These are phyloP conservation scores for Fregata magnificens DNA, from an alignment of 2,113 vertebrate species.

Conservation along the genomic window DNA sequence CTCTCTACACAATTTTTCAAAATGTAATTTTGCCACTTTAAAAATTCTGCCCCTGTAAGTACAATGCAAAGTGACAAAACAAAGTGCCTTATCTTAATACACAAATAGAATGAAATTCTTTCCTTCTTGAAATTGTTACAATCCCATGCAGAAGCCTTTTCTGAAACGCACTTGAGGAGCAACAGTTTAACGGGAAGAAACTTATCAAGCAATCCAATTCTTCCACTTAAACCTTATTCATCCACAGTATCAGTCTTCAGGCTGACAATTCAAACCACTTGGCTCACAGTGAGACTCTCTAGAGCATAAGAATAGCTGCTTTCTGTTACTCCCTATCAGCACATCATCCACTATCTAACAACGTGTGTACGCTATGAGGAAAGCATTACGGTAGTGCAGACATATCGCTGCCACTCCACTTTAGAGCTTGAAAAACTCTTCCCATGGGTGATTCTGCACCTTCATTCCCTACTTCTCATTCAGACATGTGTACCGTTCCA, in stretches of 20 bases:
- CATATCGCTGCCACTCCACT: background rate
- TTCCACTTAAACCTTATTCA: background rate
- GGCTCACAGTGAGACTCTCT: background rate
- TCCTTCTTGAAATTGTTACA: background rate
- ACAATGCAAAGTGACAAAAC: background rate
- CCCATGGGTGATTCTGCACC: background rate
- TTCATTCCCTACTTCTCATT: background rate
- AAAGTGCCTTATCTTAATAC: background rate
- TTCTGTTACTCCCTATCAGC: background rate
- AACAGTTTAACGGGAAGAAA: background rate
- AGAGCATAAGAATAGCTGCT: background rate
- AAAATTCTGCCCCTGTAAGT: background rate
- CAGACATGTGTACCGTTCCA: background rate
- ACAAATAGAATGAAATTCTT: background rate
- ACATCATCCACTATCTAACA: background rate
- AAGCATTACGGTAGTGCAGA: background rate
- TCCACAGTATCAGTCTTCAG: background rate
- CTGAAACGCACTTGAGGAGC: background rate
- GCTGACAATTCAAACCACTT: constrained; percentile 13
- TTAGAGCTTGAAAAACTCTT: background rate
- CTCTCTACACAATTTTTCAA: background rate
- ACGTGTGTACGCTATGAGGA: background rate
- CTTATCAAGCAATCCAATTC: background rate
- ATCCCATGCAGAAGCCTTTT: background rate
- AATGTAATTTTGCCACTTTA: background rate